Evolutionary conservation across 2,888 invertebrate genomes (phyloP).

Genomic region (Acrocyrtus sp.): DNA sequence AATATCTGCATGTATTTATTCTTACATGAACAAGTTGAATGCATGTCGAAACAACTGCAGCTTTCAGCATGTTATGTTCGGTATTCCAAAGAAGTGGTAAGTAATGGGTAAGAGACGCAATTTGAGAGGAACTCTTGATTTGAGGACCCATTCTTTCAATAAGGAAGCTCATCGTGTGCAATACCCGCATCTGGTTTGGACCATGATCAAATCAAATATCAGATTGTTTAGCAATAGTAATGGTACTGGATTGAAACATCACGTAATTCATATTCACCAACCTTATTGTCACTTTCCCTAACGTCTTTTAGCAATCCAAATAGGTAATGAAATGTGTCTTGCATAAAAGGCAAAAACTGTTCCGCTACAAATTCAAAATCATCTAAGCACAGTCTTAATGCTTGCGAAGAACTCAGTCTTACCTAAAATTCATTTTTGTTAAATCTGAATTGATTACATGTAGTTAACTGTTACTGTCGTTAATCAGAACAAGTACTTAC

Average conservation of each 20-base stretch:
- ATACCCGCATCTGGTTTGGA: conserved; percentile 79
- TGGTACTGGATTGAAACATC: background rate
- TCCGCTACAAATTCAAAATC: conserved; percentile 92
- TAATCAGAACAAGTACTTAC: conserved; percentile 67
- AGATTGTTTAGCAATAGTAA: background rate
- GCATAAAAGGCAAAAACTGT: conserved; percentile 85
- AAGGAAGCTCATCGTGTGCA: conserved; percentile 89
- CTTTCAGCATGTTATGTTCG: conserved; percentile 88
- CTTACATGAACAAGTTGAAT: conserved; percentile 84
- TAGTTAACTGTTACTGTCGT: background rate
- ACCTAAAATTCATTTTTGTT: conserved; percentile 72
- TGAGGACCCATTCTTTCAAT: conserved; percentile 85
- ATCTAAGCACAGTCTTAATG: conserved; percentile 85
- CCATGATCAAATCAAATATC: background rate
- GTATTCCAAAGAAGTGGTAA: conserved; percentile 88
- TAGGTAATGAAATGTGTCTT: conserved; percentile 80
- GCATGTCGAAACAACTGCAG: conserved; percentile 88
- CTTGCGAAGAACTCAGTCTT: conserved; percentile 85
- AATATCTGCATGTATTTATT: no score
- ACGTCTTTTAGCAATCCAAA: conserved; percentile 88
- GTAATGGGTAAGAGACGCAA: conserved; percentile 79
- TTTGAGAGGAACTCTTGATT: conserved; percentile 74
- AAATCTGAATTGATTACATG: conserved; percentile 4
- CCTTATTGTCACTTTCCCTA: conserved; percentile 92
- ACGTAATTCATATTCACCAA: conserved; percentile 64